Conservation (phyloP, 2,113 vertebrate species). For the Dasyurus viverrinus region DNA sequence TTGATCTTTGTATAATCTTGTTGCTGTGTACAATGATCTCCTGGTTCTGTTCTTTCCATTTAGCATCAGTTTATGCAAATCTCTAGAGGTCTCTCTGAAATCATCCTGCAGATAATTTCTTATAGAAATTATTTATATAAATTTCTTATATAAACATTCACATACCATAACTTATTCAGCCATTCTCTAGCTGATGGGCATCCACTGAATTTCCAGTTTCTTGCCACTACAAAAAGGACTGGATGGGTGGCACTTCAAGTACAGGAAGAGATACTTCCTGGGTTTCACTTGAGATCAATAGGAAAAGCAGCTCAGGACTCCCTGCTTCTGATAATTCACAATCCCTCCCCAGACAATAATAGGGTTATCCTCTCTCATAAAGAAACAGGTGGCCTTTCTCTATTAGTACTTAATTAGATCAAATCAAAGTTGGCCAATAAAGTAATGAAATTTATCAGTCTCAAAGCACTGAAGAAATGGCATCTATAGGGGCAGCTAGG, state of each 20-base stretch:
- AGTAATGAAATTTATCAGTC: not conserved
- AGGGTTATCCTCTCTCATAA: not conserved
- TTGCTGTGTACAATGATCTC: no score
- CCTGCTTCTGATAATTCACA: not conserved
- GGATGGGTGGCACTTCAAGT: not conserved
- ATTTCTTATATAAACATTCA: no score
- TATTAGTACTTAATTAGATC: not conserved
- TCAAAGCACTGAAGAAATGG: not conserved
- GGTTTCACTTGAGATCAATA: not conserved
- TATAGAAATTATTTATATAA: no score
- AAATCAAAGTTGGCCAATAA: not conserved
- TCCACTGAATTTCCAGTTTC: no score
- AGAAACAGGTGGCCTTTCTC: not conserved
- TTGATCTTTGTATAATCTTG: no score
- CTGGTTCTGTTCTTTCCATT: no score
- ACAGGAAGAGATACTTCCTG: not conserved
- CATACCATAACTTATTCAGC: no score
- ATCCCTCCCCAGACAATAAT: not conserved
- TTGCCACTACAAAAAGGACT: no score
- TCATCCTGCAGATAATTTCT: no score
- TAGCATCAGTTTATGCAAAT: no score
- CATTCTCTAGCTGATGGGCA: no score
- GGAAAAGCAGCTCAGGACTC: not conserved
- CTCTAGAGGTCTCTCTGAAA: no score
- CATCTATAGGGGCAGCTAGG: not conserved